phyloP scores from a whole-genome alignment of 2,797 vertebrate species.

The Halcyon leucocephala region DNA sequence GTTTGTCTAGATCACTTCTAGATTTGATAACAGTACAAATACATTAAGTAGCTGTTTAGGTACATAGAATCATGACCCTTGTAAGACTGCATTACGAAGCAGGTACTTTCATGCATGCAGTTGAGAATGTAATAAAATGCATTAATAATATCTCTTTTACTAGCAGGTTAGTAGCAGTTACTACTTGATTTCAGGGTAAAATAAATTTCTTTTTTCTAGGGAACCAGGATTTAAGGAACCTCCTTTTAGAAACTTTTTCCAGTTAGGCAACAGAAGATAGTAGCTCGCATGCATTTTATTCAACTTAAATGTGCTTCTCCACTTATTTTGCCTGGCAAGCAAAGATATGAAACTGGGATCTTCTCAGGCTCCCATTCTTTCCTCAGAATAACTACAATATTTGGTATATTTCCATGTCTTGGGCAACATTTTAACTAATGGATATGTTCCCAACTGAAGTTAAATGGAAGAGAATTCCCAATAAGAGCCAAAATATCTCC shows the following conservation, averaged over 20 bases:
- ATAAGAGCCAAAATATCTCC: constrained; percentile 47
- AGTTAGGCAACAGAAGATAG: neutral
- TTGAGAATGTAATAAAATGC: neutral
- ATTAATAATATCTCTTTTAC: neutral
- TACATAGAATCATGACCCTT: neutral
- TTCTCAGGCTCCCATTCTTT: constrained; percentile 28
- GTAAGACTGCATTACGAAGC: neutral
- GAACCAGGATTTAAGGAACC: neutral
- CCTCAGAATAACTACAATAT: constrained; percentile 17
- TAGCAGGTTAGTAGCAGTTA: neutral
- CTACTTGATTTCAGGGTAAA: neutral
- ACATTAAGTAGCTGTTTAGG: neutral
- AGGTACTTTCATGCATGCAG: neutral
- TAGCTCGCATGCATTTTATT: constrained; percentile 6
- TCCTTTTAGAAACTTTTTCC: neutral
- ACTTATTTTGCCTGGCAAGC: constrained; percentile 20
- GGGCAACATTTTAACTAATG: constrained; percentile 55
- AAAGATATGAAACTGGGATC: neutral
- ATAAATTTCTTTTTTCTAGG: neutral
- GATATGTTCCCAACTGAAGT: constrained; percentile 51
- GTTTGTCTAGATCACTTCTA: neutral
- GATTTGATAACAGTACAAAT: neutral
- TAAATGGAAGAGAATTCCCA: constrained; percentile 51
- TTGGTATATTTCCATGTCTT: constrained; percentile 53
- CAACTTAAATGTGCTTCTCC: neutral